phyloP scores from a whole-genome alignment of 2,888 invertebrate species.

The Acanthosepion pharaonis region DNA sequence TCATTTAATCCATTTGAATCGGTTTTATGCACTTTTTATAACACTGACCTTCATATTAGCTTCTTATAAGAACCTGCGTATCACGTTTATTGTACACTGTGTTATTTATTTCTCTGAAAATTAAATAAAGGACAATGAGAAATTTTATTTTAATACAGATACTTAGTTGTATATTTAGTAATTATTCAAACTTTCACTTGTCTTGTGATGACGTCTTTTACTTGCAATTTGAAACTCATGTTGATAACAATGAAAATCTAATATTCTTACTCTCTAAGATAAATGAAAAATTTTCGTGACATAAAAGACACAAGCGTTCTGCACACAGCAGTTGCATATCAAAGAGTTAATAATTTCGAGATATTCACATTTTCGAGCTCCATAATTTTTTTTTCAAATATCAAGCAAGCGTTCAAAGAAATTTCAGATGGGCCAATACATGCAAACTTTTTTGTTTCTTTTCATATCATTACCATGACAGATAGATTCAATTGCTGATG shows the following conservation, averaged over 20 bases:
- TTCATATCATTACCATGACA: not conserved
- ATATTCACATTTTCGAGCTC: not conserved
- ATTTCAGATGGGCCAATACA: not conserved
- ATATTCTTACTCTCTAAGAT: not conserved
- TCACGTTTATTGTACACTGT: no score
- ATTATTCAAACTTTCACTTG: not conserved
- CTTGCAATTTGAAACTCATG: not conserved
- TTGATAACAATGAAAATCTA: not conserved
- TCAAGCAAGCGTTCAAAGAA: not conserved
- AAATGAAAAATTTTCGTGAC: not conserved
- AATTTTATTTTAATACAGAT: not conserved
- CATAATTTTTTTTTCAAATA: not conserved
- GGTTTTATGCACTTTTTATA: no score
- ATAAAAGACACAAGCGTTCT: not conserved
- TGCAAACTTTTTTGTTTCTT: not conserved
- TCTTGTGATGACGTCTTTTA: not conserved
- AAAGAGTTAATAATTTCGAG: not conserved
- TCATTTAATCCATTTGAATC: no score
- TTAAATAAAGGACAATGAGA: not conserved
- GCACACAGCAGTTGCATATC: not conserved
- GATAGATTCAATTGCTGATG: not conserved
- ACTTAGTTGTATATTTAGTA: not conserved
- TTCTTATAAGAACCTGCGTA: no score
- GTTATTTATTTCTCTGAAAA: not conserved
- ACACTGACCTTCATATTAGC: no score